A percentile compares a stretch with the other conserved stretches of the same genome.
phyloP scores from a whole-genome alignment of 2,797 vertebrate genomes.

The Aldrovandia affinis region DNA sequence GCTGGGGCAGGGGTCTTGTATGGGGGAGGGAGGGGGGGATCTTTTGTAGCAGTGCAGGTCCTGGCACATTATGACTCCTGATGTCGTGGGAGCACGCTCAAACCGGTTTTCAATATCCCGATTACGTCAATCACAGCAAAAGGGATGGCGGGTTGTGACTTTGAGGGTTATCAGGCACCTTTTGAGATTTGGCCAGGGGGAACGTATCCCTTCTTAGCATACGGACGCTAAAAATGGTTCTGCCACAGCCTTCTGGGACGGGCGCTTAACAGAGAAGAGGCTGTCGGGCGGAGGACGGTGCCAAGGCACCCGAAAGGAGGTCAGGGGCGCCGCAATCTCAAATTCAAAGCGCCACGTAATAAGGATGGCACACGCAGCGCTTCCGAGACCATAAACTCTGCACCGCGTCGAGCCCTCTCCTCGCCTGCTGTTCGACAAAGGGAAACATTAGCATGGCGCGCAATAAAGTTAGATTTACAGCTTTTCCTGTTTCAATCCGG shows the following conservation, averaged over 20 bases:
- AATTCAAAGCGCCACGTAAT: not conserved
- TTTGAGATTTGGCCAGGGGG: not conserved
- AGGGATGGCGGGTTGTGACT: not conserved
- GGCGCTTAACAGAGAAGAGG: slow-evolving; percentile 34
- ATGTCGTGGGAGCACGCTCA: not conserved
- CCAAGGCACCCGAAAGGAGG: slow-evolving; percentile 41
- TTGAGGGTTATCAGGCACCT: not conserved
- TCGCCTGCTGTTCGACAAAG: slow-evolving; percentile 13
- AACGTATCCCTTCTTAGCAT: slow-evolving; percentile 25
- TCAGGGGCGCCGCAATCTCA: slow-evolving; percentile 37
- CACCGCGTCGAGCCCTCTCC: not conserved
- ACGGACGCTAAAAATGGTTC: slow-evolving; percentile 42
- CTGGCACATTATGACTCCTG: not conserved
- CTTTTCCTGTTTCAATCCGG: not conserved
- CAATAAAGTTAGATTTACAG: slow-evolving; percentile 21
- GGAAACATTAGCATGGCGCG: slow-evolving; percentile 20
- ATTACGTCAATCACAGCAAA: not conserved
- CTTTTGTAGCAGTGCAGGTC: not conserved
- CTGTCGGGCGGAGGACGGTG: slow-evolving; percentile 32
- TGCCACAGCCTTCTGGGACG: slow-evolving; percentile 49
- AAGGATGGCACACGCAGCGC: not conserved
- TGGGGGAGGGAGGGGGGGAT: not conserved
- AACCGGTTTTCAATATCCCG: not conserved
- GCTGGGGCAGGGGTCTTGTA: not conserved
- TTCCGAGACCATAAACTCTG: not conserved